Percentiles rank a stretch among this genome's conserved stretches.
phyloP scores from a whole-genome alignment of 2,888 invertebrate species.

The Agelastica alni region DNA sequence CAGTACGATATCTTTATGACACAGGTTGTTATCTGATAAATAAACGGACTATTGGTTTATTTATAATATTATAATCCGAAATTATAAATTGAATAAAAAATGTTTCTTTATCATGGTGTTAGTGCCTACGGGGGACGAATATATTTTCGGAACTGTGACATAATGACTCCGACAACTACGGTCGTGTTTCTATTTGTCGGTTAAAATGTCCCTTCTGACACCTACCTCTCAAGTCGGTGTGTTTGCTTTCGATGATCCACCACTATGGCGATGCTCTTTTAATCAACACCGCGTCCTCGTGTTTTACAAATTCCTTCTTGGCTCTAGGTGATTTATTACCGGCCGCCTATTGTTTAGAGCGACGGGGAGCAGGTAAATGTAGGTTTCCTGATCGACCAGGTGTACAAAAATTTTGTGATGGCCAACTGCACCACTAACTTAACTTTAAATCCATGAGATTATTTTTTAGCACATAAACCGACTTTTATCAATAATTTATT shows the following conservation, averaged over 20 bases:
- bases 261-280: constrained; percentile 45
- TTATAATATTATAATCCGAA: too few species aligned
- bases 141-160: constrained; percentile 3
- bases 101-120: too few species aligned
- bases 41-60: too few species aligned
- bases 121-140: too few species aligned
- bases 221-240: constrained; percentile 25
- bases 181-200: constrained; percentile 9
- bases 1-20: too few species aligned
- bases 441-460: too few species aligned
- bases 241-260: constrained; percentile 34
- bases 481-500: too few species aligned
- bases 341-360: constrained; percentile 55
- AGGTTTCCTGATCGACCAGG: constrained; percentile 42
- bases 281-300: constrained; percentile 55
- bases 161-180: constrained; percentile 2
- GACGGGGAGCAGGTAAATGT: constrained; percentile 48
- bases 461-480: too few species aligned
- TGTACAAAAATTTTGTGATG: constrained; percentile 31
- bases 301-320: constrained; percentile 56
- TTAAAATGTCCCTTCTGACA: constrained; percentile 12
- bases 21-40: too few species aligned
- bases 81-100: too few species aligned
- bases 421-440: constrained; percentile 15
- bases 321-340: constrained; percentile 56